Base-by-base conservation (phyloP, 2,888 invertebrate species). In the Diachrysia chrysitis region DNA sequence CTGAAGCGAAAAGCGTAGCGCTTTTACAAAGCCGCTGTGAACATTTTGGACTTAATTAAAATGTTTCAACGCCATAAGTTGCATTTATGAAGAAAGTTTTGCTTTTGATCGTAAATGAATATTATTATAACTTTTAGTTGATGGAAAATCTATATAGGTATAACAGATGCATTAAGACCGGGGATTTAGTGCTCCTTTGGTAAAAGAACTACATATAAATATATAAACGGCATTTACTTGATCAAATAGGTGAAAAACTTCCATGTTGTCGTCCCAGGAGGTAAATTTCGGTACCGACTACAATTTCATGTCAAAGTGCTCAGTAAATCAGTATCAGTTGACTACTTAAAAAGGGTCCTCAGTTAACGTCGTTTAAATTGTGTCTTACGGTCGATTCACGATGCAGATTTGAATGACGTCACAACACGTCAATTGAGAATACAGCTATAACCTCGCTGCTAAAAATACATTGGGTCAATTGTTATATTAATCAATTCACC, bases 1-100 rank as follows among this genome's bases (percentile, higher is more conserved):
- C 63, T 58, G 56, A 29, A 59, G 23, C n/a, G 3, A 10, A 12
- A 51, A 42, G n/a, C 1, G 57, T 35, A 53, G 42, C 19, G 62
- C 72, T 66, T 56, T 59, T 21, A 42, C 53, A 53, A 61, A 57
- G 51, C 57, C n/a, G 51, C 61, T 55, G 55, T 14, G 35, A 16
- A 53, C 51, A 19, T 48, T 10, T 19, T n/a, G 55, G 48, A 63
- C 48, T 67, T 63, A 59, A 67, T 67, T 67, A 55, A 51, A 58
- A 46, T 54, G 14, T 54, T 54, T 23, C 12, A 4, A 21, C 16
- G 21, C 21, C 7, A 16, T 37, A 55, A 62, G 23, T 6, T 16
- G 7, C 21, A 16, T 23, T 46, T 46, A 25, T 25, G 19, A 48
- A 32, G 35, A 56, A 32, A 46, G 16, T 23, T 19, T n/a, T 21